Percentiles rank a stretch among this genome's conserved stretches.
These are phyloP conservation scores for Drosophila gunungcola DNA, from an alignment of 1,140 invertebrate genomes.

Conservation along the genomic window DNA sequence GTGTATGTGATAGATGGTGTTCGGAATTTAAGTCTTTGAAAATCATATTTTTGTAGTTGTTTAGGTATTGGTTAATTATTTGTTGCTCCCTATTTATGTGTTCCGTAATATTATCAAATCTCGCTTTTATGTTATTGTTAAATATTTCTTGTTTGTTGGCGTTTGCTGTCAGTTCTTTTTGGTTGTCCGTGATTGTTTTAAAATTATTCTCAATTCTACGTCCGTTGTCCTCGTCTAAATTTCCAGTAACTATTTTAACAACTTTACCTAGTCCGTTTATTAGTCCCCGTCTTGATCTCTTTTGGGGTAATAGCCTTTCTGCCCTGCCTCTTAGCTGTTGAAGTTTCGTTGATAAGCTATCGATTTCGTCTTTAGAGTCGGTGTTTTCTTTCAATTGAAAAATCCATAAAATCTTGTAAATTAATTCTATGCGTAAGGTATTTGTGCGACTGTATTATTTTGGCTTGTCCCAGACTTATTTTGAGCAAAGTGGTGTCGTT, in stretches of 20 bases:
- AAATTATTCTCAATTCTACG: background rate
- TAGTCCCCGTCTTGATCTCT: background rate
- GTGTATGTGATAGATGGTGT: constrained; percentile 1
- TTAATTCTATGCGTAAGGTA: constrained; percentile 3
- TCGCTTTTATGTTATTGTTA: background rate
- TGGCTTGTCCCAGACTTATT: constrained; percentile 1
- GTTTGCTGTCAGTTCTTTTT: background rate
- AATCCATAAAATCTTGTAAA: constrained; percentile 3
- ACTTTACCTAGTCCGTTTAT: constrained; percentile 5
- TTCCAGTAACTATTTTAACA: background rate
- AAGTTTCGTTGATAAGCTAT: background rate
- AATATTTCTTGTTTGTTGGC: constrained; percentile 1
- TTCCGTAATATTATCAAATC: constrained; percentile 5
- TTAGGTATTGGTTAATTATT: background rate
- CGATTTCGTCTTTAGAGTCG: background rate
- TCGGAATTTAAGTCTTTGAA: background rate
- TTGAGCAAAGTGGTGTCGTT: constrained; percentile 1
- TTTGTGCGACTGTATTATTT: constrained; percentile 1
- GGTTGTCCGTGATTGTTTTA: background rate
- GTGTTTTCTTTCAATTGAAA: background rate
- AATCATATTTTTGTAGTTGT: background rate
- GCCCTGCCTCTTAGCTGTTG: constrained; percentile 1
- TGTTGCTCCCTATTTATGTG: constrained; percentile 4
- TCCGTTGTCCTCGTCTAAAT: background rate
- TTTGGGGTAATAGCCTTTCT: background rate